Evolutionary conservation across 2,113 vertebrate genomes (phyloP).

Genomic region (Esox niger): DNA sequence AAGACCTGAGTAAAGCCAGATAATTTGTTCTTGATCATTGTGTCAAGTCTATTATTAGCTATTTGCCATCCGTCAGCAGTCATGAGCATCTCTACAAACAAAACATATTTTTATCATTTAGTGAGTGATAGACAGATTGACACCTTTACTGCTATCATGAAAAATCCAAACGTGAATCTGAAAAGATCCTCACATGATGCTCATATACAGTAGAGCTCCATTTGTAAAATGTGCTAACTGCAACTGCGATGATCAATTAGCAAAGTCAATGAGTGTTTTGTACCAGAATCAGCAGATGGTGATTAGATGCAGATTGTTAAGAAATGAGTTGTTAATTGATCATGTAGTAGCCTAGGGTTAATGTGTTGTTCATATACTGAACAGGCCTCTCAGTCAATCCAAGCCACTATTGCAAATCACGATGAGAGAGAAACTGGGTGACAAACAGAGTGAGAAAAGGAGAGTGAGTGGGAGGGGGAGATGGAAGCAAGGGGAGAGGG

Average conservation of each 20-base stretch:
- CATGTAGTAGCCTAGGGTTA: slow-evolving; percentile 35
- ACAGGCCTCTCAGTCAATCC: slow-evolving; percentile 7
- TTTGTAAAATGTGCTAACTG: slow-evolving; percentile 18
- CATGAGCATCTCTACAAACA: slow-evolving; percentile 16
- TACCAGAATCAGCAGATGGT: slow-evolving; percentile 47
- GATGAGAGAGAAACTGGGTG: slow-evolving; percentile 29
- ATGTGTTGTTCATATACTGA: slow-evolving; percentile 32
- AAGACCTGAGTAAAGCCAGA: slow-evolving; percentile 38
- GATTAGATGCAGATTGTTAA: slow-evolving; percentile 50
- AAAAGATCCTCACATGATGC: slow-evolving; percentile 2
- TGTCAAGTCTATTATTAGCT: slow-evolving; percentile 47
- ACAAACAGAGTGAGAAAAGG: no score
- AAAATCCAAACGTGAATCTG: slow-evolving; percentile 21
- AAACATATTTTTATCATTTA: slow-evolving; percentile 15
- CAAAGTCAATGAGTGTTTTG: slow-evolving; percentile 40
- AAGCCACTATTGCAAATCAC: not conserved
- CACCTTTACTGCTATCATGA: slow-evolving; percentile 14
- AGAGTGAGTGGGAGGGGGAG: no score
- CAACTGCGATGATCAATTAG: slow-evolving; percentile 45
- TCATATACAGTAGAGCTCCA: slow-evolving; percentile 17
- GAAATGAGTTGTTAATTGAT: slow-evolving; percentile 48
- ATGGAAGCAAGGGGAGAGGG: not conserved
- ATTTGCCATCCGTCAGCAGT: slow-evolving; percentile 41
- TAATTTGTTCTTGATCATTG: slow-evolving; percentile 59
- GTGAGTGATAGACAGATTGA: not conserved